Conservation (phyloP, 2,113 vertebrate species). For the Otolemur garnettii region DNA sequence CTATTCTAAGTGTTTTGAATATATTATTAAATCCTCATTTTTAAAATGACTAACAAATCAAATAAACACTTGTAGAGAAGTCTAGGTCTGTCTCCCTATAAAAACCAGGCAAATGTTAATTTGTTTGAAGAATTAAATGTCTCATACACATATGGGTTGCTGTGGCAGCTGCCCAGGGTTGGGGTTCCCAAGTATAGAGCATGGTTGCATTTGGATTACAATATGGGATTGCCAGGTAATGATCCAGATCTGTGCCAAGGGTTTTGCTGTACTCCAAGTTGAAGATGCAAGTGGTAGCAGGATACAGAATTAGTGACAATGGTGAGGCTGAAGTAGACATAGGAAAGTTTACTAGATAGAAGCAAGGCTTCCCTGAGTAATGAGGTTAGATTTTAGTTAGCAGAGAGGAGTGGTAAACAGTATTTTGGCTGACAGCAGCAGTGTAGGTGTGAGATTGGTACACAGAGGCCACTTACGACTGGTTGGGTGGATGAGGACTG, state of each 20-base stretch:
- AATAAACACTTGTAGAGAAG: not conserved
- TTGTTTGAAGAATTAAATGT: constrained; percentile 23
- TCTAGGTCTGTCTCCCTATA: not conserved
- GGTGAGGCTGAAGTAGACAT: not conserved
- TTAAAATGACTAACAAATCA: constrained; percentile 32
- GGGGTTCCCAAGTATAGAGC: not conserved
- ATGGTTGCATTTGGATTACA: constrained; percentile 19
- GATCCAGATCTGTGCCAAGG: constrained; percentile 5
- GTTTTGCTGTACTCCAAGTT: not conserved
- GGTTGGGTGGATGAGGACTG: not conserved
- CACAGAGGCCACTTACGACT: not conserved
- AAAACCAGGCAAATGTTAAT: constrained; percentile 23
- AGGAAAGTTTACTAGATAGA: not conserved
- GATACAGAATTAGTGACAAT: not conserved
- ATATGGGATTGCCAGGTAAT: not conserved
- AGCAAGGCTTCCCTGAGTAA: not conserved
- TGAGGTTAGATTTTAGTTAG: not conserved
- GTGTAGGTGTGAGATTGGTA: not conserved
- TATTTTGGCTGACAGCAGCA: not conserved
- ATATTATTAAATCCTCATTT: constrained; percentile 16
- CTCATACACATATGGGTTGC: not conserved
- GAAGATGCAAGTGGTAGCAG: not conserved
- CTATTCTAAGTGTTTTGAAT: not conserved
- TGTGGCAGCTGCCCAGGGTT: not conserved
- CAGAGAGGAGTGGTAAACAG: not conserved